Conservation (phyloP, 2,888 invertebrate species). For the Acronicta aceris region DNA sequence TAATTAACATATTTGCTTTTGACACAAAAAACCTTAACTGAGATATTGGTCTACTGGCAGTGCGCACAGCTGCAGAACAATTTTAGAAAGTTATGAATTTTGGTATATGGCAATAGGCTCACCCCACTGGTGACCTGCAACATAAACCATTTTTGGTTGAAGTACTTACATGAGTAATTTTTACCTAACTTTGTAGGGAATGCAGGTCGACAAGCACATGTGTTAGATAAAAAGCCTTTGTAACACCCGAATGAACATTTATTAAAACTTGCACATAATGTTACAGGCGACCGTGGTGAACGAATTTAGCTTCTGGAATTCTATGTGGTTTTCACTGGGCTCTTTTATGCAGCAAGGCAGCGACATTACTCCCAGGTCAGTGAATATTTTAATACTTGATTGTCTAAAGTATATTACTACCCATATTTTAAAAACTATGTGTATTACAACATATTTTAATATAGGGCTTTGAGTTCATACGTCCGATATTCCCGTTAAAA, state of each 20-base stretch:
- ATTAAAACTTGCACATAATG: slow-evolving; percentile 38
- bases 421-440: not conserved
- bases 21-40: not conserved
- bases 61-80: not conserved
- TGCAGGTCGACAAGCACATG: not conserved
- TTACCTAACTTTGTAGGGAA: not conserved
- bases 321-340: slow-evolving; percentile 99
- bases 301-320: slow-evolving; percentile 98
- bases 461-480: too few species aligned
- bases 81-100: too few species aligned
- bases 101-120: too few species aligned
- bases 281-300: slow-evolving; percentile 93
- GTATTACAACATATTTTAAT: too few species aligned
- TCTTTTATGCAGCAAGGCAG: slow-evolving; percentile 99
- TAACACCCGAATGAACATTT: slow-evolving; percentile 43
- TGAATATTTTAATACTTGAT: slow-evolving; percentile 65
- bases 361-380: slow-evolving; percentile 97
- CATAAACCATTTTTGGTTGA: too few species aligned
- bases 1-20: not conserved
- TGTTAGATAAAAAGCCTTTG: slow-evolving; percentile 5
- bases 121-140: too few species aligned
- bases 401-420: slow-evolving; percentile 46
- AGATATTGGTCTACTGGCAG: too few species aligned
- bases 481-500: too few species aligned
- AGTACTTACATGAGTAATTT: not conserved